Conservation (phyloP, 2,113 vertebrate genomes). For the Nibea coibor region DNA sequence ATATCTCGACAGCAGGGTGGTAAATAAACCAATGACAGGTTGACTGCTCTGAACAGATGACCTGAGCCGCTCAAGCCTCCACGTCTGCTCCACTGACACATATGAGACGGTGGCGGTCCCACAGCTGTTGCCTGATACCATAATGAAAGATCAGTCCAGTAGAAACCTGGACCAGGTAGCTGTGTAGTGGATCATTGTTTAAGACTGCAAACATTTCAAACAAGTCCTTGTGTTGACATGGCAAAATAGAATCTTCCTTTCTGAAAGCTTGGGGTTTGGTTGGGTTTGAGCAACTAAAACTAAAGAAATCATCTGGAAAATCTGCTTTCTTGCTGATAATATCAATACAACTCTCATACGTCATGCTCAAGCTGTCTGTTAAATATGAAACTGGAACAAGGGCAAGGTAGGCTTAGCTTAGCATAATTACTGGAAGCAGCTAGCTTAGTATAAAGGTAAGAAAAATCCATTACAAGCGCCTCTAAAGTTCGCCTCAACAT, state of each 20-base stretch:
- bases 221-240: neutral
- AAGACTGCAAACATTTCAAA: neutral
- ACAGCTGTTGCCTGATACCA: conserved; percentile 1
- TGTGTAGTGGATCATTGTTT: neutral
- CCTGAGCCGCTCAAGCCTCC: neutral
- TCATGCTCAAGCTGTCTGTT: neutral
- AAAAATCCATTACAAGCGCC: neutral
- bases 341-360: neutral
- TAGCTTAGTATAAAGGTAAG: neutral
- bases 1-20: conserved; percentile 19
- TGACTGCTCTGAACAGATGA: conserved; percentile 52
- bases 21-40: conserved; percentile 28
- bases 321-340: neutral
- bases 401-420: neutral
- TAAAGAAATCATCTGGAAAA: too few species aligned
- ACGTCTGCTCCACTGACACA: conserved; percentile 67
- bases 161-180: neutral
- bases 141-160: neutral
- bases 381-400: neutral
- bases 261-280: too few species aligned
- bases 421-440: neutral
- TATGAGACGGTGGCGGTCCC: conserved; percentile 11
- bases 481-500: neutral
- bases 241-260: neutral
- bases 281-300: neutral